Evolutionary conservation across 2,888 invertebrate genomes (phyloP).

Genomic region (Ectemnius lituratus): DNA sequence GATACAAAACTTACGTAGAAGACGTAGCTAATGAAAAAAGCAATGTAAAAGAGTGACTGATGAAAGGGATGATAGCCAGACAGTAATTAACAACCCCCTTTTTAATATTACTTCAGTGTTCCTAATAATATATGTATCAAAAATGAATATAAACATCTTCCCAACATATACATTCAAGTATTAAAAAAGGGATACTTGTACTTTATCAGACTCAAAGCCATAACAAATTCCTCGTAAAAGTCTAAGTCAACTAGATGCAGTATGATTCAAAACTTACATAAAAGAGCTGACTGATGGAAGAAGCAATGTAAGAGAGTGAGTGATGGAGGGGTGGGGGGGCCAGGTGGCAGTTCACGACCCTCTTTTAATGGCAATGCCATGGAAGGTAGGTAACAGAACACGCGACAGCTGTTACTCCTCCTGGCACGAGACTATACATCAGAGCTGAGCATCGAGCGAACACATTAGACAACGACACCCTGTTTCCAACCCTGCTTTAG

Average conservation of each 20-base stretch:
- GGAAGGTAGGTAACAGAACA: conserved; percentile 30
- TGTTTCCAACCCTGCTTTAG: conserved; percentile 35
- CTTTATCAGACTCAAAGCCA: no score
- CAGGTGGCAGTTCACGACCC: conserved; percentile 41
- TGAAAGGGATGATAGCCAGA: conserved; percentile 30
- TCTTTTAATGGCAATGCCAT: conserved; percentile 14
- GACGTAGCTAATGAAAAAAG: no score
- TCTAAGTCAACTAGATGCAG: no score
- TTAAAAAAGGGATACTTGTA: no score
- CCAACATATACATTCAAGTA: no score
- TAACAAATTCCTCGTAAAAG: no score
- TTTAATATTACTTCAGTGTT: background rate
- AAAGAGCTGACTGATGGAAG: background rate
- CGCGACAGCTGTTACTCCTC: conserved; percentile 59
- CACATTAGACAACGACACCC: conserved; percentile 30
- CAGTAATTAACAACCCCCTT: conserved; percentile 24
- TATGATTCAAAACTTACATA: no score
- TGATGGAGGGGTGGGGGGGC: conserved; percentile 8
- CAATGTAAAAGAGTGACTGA: no score
- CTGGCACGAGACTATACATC: conserved; percentile 42
- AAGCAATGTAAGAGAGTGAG: no score
- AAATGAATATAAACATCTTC: no score
- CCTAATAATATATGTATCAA: no score
- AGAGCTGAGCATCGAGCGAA: background rate
- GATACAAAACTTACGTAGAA: no score